Evolutionary conservation across 2,888 invertebrate species (phyloP), one percentile per base, ranked within the genome.

Genomic region (Fragum sueziense): DNA sequence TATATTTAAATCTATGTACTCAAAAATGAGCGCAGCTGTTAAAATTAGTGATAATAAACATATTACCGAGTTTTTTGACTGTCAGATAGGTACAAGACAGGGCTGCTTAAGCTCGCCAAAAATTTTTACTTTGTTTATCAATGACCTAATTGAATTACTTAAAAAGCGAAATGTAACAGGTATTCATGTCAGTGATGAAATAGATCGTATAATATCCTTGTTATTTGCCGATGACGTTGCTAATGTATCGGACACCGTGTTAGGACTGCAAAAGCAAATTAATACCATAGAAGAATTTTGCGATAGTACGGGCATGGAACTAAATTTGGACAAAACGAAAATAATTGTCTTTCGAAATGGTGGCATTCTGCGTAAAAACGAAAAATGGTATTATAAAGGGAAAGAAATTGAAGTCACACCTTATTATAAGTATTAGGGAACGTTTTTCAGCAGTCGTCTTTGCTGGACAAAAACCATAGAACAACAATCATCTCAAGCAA

Each of bases 361-460:
- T n/a, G 54, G 57, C 11, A 33, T 4, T n/a, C 11, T 57, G 2
- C 20, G 9, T 20, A 70, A 37, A 2, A 1, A 29, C 2, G 70
- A 57, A 25, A 9, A 54, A 33, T 70, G 34, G 70, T 70, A 11
- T 34, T 70, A 57, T n/a, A n/a, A n/a, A n/a, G n/a, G n/a, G n/a
- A n/a, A n/a, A n/a, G n/a, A n/a, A n/a, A n/a, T n/a, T n/a, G n/a
- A n/a, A n/a, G n/a, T n/a, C n/a, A n/a, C n/a, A n/a, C n/a, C n/a
- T n/a, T n/a, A n/a, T n/a, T n/a, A n/a, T n/a, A n/a, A n/a, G n/a
- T n/a, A n/a, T n/a, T n/a, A n/a, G n/a, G n/a, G n/a, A n/a, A n/a
- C n/a, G n/a, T n/a, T n/a, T n/a, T n/a, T n/a, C n/a, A n/a, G n/a
- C n/a, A n/a, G n/a, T n/a, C n/a, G n/a, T n/a, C n/a, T n/a, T n/a